Evolutionary conservation across 1,140 invertebrate genomes (phyloP), one percentile per base, ranked within the genome.

Genomic region (Aphelinus certus): DNA sequence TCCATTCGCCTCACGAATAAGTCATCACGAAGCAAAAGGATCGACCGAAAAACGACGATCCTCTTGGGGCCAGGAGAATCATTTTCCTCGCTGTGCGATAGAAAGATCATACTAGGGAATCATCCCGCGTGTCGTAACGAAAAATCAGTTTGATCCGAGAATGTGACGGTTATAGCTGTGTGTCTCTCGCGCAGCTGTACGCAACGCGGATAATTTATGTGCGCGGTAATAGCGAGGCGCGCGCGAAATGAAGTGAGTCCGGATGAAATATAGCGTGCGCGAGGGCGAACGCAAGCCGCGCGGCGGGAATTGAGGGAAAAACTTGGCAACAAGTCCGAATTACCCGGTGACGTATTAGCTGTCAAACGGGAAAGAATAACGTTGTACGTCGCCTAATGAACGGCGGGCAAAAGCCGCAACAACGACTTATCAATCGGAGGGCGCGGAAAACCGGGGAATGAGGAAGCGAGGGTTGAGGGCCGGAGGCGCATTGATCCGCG

Each of bases 261-360:
- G 26, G 48, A 10, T 62, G 48, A 63, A 55, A 71, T 63, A 63
- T 71, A 47, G 43, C n/a, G 3, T 9, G 9, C 47, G 9, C 26
- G 2, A 51, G 10, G 2, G 43, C 4, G 47, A 60, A 51, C 51
- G 26, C 26, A 26, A 26, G 26, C 26, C 26, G 26, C 26, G 26
- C 26, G 26, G 26, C 26, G 26, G 43, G 53, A 70, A 61, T 43
- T 3, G n/a, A 1, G 53, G 48, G 7, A 49, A 55, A 7, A 61
- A 70, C 7, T 63, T 71, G 69, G 60, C 60, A 62, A 63, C 3
- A 53, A 63, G 69, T 71, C 69, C 62, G 46, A 71, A 63, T 55
- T 55, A 61, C 42, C 2, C 26, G 3, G 45, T 45, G 60, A 26
- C 57, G 53, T 3, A 67, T 67, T 10, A 7, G 2, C 51, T n/a